Percentiles rank a stretch among this genome's conserved stretches.
Conservation (phyloP, 2,888 invertebrate genomes). For the Neoscelio sp. region DNA sequence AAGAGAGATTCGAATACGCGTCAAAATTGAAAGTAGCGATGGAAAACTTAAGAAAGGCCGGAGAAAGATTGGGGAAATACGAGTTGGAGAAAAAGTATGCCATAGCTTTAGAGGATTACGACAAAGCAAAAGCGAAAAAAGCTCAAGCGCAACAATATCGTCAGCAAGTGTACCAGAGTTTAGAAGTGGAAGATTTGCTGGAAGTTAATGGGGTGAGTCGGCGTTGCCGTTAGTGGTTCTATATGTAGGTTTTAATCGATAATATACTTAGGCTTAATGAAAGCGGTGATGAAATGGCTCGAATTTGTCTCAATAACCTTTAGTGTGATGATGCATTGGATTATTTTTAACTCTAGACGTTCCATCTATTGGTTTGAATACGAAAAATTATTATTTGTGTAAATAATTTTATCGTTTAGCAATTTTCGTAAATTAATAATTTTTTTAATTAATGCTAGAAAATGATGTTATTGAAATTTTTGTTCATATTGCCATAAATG, state of each 20-base stretch:
- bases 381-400: too few species aligned
- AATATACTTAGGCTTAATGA: background rate
- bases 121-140: constrained; percentile 94
- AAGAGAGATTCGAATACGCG: constrained; percentile 97
- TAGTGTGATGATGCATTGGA: background rate
- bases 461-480: too few species aligned
- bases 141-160: constrained; percentile 95
- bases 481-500: too few species aligned
- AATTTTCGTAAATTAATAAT: too few species aligned
- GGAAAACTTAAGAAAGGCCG: constrained; percentile 92
- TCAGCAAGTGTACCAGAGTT: constrained; percentile 89
- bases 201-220: constrained; percentile 89
- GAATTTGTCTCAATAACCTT: background rate
- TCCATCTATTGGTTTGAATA: too few species aligned
- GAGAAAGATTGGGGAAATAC: constrained; percentile 95
- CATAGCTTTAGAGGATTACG: constrained; percentile 96
- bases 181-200: constrained; percentile 90
- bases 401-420: too few species aligned
- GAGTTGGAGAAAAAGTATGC: constrained; percentile 96
- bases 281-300: background rate
- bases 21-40: constrained; percentile 95
- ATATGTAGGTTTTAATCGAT: background rate
- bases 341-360: too few species aligned
- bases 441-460: too few species aligned
- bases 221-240: too few species aligned